These are phyloP conservation scores for Trilocha varians DNA, from an alignment of 2,888 invertebrate species.

Conservation along the genomic window DNA sequence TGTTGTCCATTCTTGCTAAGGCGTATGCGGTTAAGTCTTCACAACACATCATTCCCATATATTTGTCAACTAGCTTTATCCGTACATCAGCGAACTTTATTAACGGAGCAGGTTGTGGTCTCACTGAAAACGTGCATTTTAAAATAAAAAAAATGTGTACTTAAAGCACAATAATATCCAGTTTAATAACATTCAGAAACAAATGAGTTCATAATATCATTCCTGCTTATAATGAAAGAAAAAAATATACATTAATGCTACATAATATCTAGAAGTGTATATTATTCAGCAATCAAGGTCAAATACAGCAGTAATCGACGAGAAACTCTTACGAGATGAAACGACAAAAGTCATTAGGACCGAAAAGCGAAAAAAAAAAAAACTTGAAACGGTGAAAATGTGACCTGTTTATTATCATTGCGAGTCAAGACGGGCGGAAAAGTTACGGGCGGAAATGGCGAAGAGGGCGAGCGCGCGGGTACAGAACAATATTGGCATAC, in stretches of 20 bases:
- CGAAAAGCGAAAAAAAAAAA: slow-evolving; percentile 40
- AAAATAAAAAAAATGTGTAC: not conserved
- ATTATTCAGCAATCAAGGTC: not conserved
- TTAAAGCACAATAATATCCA: not conserved
- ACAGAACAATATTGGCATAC: slow-evolving; percentile 31
- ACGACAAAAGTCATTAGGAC: slow-evolving; percentile 45
- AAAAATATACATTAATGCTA: too few species aligned
- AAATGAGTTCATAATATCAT: too few species aligned
- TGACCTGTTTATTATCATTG: slow-evolving; percentile 63
- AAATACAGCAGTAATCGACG: not conserved
- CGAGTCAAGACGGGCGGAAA: slow-evolving; percentile 51
- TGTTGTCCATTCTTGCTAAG: slow-evolving; percentile 30
- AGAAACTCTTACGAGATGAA: not conserved
- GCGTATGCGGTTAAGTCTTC: slow-evolving; percentile 48
- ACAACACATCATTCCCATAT: slow-evolving; percentile 53
- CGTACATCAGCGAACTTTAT: slow-evolving; percentile 45
- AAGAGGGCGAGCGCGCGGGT: slow-evolving; percentile 26
- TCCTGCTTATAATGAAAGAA: too few species aligned
- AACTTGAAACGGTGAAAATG: slow-evolving; percentile 46
- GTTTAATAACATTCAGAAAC: too few species aligned
- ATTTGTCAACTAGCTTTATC: slow-evolving; percentile 39
- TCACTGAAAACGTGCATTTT: slow-evolving; percentile 27
- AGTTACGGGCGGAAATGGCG: slow-evolving; percentile 63
- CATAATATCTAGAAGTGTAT: too few species aligned
- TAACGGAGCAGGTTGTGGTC: slow-evolving; percentile 36